These are phyloP conservation scores for Cyclura pinguis DNA, from an alignment of 2,797 vertebrate genomes.

Conservation along the genomic window DNA sequence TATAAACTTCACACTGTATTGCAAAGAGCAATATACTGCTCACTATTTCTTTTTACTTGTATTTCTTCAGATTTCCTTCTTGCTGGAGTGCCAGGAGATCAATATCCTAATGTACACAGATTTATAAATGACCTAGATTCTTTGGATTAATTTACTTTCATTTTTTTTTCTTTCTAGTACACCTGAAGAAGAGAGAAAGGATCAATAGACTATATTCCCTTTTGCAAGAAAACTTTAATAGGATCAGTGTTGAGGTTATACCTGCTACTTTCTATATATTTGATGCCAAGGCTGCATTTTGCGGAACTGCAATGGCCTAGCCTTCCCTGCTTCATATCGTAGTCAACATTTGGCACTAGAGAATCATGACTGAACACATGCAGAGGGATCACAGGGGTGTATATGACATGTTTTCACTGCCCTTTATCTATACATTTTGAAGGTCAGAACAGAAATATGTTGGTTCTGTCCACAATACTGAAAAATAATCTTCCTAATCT, in stretches of 20 bases:
- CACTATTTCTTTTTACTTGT: constrained; percentile 13
- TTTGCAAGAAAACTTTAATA: constrained; percentile 9
- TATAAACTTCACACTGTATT: constrained; percentile 4
- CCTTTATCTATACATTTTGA: not conserved
- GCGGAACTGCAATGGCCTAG: not conserved
- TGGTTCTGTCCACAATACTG: not conserved
- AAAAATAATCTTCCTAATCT: not conserved
- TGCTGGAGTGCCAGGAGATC: not conserved
- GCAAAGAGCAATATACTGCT: constrained; percentile 18
- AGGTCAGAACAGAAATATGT: not conserved
- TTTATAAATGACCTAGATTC: constrained; percentile 11
- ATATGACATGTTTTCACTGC: not conserved
- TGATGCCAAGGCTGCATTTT: not conserved
- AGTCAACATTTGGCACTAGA: not conserved
- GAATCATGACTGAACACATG: not conserved
- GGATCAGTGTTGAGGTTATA: constrained; percentile 12
- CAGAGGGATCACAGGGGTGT: not conserved
- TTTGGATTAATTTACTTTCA: constrained; percentile 20
- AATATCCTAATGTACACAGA: not conserved
- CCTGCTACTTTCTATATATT: constrained; percentile 31
- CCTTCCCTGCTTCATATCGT: not conserved
- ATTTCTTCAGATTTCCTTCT: constrained; percentile 32
- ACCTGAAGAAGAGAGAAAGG: not conserved
- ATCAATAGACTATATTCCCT: constrained; percentile 11
- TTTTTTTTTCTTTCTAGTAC: constrained; percentile 42